Evolutionary conservation across 2,888 invertebrate genomes (phyloP), one percentile per base, ranked within the genome.

Genomic region (Tuta absoluta): DNA sequence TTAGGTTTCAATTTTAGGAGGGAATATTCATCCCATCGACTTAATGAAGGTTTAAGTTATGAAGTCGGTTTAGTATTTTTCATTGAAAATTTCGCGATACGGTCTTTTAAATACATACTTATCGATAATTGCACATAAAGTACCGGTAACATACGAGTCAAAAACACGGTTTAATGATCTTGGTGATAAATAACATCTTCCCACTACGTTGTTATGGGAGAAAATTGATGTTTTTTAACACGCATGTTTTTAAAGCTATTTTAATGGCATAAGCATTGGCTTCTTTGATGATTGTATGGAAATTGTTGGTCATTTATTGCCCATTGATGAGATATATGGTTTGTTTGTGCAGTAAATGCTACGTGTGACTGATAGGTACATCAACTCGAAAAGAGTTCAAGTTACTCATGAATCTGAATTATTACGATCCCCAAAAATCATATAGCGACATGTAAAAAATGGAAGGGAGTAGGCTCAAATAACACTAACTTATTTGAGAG

Each of bases 91-190:
- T 45, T 17, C n/a, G 5, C 45, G 17, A 51, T 12, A 51, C 51
- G 3, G 21, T 23, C 10, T 19, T 51, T 23, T 23, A 51, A 45
- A 45, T 41, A 41, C 49, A 11, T 21, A 56, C 28, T 23, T 24
- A 56, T 28, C 17, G 33, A 33, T 56, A 56, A 56, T 56, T 56
- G 56, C 56, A 28, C 56, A 56, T 56, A 56, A 56, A 56, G 33
- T 33, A n/a, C 33, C n/a, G 11, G 33, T 24, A 56, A 56, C 2
- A 17, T 33, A 56, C 28, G 56, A 56, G 56, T 17, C n/a, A 17
- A 56, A 56, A 28, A 56, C 17, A 17, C 28, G 24, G 33, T 33
- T 23, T 56, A 56, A 56, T 24, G 24, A n/a, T 28, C 28, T 56
- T 8, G 33, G 33, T 56, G 56, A 56, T 56, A 56, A 56, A 56